Evolutionary conservation across 2,797 vertebrate species (phyloP).

Genomic region (Silurus aristotelis): DNA sequence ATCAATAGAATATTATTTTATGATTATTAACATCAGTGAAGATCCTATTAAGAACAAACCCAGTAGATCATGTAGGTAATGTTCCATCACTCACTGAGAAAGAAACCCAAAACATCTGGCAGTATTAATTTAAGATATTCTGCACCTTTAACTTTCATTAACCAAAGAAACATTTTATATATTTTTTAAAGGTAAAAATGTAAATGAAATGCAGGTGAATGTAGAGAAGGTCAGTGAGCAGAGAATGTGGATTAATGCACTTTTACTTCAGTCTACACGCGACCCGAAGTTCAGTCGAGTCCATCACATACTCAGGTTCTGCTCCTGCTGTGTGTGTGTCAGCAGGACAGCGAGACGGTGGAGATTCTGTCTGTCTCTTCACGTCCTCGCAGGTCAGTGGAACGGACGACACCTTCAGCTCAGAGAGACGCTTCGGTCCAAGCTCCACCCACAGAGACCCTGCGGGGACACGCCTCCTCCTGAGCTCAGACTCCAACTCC

Average conservation of each 20-base stretch:
- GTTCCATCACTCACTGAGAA: neutral
- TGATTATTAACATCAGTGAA: neutral
- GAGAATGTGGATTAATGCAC: too few species aligned
- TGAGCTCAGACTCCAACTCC: conserved; percentile 7
- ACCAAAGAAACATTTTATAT: neutral
- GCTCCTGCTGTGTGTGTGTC: neutral
- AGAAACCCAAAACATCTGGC: neutral
- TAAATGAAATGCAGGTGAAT: neutral
- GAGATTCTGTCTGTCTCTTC: neutral
- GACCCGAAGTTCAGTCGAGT: neutral
- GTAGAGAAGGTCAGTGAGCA: too few species aligned
- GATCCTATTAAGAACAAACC: neutral
- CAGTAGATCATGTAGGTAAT: neutral
- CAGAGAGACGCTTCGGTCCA: conserved; percentile 60
- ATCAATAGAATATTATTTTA: too few species aligned
- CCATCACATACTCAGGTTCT: neutral
- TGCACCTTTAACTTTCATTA: neutral
- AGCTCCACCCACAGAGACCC: conserved; percentile 65
- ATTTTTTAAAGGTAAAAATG: neutral
- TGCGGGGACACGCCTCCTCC: fast-evolving
- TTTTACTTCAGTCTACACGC: neutral
- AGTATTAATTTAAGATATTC: too few species aligned
- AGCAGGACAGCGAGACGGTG: neutral
- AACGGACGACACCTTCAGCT: neutral
- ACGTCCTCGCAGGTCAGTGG: neutral